Conservation (phyloP, 2,888 invertebrate species). For the Drosophila crucigera region DNA sequence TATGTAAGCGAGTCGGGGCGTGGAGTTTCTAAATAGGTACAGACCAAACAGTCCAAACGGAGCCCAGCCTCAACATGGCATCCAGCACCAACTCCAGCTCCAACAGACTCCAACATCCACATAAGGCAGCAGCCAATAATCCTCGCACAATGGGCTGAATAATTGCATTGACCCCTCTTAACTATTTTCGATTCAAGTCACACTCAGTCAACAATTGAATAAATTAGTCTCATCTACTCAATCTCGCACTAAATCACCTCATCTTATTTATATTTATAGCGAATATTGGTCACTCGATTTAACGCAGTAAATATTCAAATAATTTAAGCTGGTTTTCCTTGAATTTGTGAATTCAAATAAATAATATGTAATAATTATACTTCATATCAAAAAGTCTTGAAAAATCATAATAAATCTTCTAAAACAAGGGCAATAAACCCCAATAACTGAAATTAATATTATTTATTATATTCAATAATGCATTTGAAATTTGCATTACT, state of each 20-base stretch:
- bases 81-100: slow-evolving; percentile 2
- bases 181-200: background rate
- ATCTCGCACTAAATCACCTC: background rate
- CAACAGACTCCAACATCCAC: slow-evolving; percentile 24
- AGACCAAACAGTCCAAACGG: slow-evolving; percentile 28
- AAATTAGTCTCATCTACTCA: background rate
- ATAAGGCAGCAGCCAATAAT: slow-evolving; percentile 46
- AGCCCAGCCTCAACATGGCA: slow-evolving; percentile 1
- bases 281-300: background rate
- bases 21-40: slow-evolving; percentile 59
- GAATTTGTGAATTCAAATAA: background rate
- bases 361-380: background rate
- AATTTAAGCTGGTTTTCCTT: background rate
- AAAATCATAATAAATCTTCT: background rate
- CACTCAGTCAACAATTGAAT: background rate
- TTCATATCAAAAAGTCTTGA: background rate
- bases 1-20: slow-evolving; percentile 70
- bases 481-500: background rate
- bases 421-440: background rate
- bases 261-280: background rate
- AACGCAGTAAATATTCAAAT: background rate
- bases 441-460: background rate
- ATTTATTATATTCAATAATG: background rate
- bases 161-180: slow-evolving; percentile 1
- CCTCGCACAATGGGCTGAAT: slow-evolving; percentile 39